phyloP scores from a whole-genome alignment of 2,888 invertebrate genomes.

The Ceramica pisi region DNA sequence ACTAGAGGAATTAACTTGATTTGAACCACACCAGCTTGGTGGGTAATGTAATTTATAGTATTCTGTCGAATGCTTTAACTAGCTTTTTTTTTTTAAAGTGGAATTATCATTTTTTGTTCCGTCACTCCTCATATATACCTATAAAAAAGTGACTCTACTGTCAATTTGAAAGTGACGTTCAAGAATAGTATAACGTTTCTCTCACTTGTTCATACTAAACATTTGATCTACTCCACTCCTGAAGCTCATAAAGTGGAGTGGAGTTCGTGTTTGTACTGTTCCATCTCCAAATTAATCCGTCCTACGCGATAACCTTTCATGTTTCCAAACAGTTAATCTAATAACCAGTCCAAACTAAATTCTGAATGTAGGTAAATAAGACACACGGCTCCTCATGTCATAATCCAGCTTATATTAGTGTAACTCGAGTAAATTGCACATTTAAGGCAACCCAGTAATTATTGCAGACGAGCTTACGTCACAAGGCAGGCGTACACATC shows the following conservation, averaged over 20 bases:
- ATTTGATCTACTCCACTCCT: background rate
- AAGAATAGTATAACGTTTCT: too few species aligned
- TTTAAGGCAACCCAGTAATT: conserved; percentile 46
- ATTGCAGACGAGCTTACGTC: conserved; percentile 49
- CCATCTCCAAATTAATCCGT: background rate
- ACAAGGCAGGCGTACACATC: conserved; percentile 34
- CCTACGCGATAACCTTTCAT: background rate
- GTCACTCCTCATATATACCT: too few species aligned
- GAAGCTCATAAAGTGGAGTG: background rate
- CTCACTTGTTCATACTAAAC: too few species aligned
- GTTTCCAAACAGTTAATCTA: conserved; percentile 1
- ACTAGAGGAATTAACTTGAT: too few species aligned
- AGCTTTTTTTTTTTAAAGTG: too few species aligned
- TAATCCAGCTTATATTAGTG: conserved; percentile 34
- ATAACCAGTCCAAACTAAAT: conserved; percentile 16
- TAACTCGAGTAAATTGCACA: conserved; percentile 43
- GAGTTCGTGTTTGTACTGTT: background rate
- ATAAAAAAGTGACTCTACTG: too few species aligned
- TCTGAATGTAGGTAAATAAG: conserved; percentile 16
- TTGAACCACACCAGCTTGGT: too few species aligned
- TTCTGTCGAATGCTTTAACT: too few species aligned
- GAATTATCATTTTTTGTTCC: too few species aligned
- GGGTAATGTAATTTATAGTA: too few species aligned
- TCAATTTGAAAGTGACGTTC: too few species aligned
- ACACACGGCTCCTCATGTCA: conserved; percentile 11